These are phyloP conservation scores for Graptemys geographica DNA, from an alignment of 2,797 vertebrate genomes.

Conservation along the genomic window DNA sequence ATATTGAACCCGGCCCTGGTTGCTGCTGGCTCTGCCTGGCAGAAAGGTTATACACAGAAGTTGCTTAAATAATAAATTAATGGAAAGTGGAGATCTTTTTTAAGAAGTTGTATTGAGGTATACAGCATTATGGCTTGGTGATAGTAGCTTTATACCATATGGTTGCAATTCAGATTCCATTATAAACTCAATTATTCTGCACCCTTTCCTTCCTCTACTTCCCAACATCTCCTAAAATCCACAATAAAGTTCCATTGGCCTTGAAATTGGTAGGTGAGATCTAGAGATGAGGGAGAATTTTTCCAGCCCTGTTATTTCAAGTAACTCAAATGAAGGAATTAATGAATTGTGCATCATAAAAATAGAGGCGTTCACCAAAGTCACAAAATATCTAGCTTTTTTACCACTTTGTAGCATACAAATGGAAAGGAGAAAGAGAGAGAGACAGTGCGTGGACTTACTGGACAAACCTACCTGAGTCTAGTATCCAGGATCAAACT, in stretches of 20 bases:
- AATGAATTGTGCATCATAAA: background rate
- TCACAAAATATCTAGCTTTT: background rate
- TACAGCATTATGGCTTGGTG: background rate
- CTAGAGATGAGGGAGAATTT: background rate
- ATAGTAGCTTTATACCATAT: background rate
- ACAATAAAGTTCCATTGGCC: background rate
- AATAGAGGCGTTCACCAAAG: background rate
- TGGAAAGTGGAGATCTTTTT: background rate
- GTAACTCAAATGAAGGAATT: background rate
- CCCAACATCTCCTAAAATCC: background rate
- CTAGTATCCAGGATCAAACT: background rate
- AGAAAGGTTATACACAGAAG: background rate
- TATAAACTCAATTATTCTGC: background rate
- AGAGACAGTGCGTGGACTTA: background rate
- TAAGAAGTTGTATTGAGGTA: background rate
- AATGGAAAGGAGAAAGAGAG: background rate
- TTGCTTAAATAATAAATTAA: background rate
- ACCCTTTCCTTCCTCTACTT: background rate
- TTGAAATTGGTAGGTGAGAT: background rate
- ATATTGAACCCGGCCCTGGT: too few relatives aligned
- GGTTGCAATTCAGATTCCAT: background rate
- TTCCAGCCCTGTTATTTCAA: background rate
- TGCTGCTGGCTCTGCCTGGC: too few relatives aligned
- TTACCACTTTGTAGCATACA: background rate
- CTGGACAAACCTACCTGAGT: background rate